A percentile compares a stretch with the other conserved stretches of the same genome.
These are phyloP conservation scores for Synaphobranchus kaupii DNA, from an alignment of 2,797 vertebrate species.

Conservation along the genomic window DNA sequence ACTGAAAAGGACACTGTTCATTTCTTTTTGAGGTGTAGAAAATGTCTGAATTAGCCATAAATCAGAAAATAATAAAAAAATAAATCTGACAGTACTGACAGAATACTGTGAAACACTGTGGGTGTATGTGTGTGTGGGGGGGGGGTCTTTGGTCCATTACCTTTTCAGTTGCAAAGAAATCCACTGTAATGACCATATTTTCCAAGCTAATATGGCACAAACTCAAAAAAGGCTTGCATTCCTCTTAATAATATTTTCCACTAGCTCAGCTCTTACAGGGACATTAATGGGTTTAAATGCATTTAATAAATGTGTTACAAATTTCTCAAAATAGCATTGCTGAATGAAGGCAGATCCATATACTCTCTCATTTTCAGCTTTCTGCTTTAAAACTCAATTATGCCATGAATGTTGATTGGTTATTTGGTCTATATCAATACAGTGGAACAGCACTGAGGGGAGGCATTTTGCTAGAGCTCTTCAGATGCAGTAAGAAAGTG, in stretches of 20 bases:
- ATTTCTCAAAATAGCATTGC: constrained; percentile 27
- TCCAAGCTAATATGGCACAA: constrained; percentile 50
- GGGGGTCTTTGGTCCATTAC: not conserved
- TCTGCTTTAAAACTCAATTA: not conserved
- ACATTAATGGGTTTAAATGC: constrained; percentile 49
- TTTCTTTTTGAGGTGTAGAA: not conserved
- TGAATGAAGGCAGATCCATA: not conserved
- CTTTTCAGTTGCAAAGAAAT: constrained; percentile 27
- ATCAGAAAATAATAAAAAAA: not conserved
- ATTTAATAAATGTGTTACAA: constrained; percentile 42
- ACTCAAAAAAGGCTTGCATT: constrained; percentile 48
- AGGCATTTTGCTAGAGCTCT: not conserved
- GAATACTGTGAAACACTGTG: not conserved
- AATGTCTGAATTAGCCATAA: not conserved
- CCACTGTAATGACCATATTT: constrained; percentile 44
- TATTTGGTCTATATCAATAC: not conserved
- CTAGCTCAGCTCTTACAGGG: constrained; percentile 51
- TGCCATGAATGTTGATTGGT: not conserved
- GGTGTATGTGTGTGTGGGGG: too few species aligned
- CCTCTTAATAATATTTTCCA: constrained; percentile 48
- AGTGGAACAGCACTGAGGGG: not conserved
- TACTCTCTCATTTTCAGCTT: not conserved
- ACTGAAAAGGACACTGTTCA: not conserved
- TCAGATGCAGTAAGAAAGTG: not conserved
- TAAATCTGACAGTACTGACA: not conserved